A percentile compares a stretch with the other conserved stretches of the same genome.
phyloP scores from a whole-genome alignment of 1,140 invertebrate genomes.

The Olivierus martensii region DNA sequence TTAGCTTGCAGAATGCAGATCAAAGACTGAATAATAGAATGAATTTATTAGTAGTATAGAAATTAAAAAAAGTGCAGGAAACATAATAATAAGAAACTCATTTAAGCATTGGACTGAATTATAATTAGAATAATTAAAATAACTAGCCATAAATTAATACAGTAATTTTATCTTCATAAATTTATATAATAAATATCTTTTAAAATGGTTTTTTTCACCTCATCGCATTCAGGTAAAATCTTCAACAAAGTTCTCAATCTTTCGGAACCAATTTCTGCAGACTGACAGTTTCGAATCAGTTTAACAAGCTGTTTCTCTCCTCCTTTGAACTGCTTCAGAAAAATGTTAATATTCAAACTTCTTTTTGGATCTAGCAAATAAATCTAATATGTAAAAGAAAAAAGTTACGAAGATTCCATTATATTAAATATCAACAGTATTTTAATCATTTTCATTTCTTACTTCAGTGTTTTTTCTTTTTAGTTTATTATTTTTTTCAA shows the following conservation, averaged over 20 bases:
- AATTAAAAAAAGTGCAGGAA: no score
- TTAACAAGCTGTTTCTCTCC: constrained; percentile 78
- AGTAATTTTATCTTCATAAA: no score
- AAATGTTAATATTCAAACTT: constrained; percentile 93
- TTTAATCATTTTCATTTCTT: not conserved
- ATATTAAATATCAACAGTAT: not conserved
- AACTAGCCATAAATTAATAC: no score
- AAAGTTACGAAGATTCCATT: not conserved
- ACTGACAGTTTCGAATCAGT: constrained; percentile 64
- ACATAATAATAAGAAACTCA: no score
- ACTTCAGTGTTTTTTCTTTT: constrained; percentile 35
- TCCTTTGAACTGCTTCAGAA: constrained; percentile 66
- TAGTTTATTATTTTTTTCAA: no score
- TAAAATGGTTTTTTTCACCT: constrained; percentile 36
- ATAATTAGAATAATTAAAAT: no score
- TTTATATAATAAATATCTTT: no score
- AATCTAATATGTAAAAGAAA: constrained; percentile 41
- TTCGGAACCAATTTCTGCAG: constrained; percentile 81
- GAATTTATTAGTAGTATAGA: no score
- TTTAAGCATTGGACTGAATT: no score
- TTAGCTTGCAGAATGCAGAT: no score
- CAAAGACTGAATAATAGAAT: no score
- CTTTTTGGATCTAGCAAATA: constrained; percentile 80
- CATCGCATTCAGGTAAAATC: constrained; percentile 81
- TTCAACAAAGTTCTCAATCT: constrained; percentile 78